Evolutionary conservation across 2,797 vertebrate genomes (phyloP), one percentile per base, ranked within the genome.

Genomic region (Pitangus sulphuratus): DNA sequence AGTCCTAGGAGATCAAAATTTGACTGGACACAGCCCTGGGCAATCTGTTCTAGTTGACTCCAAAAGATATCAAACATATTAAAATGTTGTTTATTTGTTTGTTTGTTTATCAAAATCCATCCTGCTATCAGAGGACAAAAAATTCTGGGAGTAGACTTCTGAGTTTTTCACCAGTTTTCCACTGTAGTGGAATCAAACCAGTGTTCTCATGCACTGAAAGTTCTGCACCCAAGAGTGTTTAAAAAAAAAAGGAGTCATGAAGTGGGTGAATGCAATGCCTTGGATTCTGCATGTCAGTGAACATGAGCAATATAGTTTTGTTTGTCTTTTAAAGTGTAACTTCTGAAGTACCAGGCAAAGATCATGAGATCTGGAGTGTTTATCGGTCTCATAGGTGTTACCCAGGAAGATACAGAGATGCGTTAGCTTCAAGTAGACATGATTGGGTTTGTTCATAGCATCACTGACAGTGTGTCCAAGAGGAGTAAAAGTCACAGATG

Each of bases 341-440:
- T 87, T 80, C 56, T 21, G 28, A 66, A 62, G 17, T 40, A 80
- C 28, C 45, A 53, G 20, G 5, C 69, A 87, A 71, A 87, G 25
- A 48, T 50, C 9, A 53, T 2, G 5, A 68, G 13, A 39, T 50
- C 44, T 71, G 33, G 37, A 64, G 20, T n/a, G 31, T 56, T 93
- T 56, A 56, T 80, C 47, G 37, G 8, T 3, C 2, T 47, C 47
- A 39, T 9, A 50, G 51, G 2, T 53, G 8, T 16, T 84, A 51
- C 3, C 37, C 30, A 45, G n/a, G 45, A 89, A 75, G 40, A 50
- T 35, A 42, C 2, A 64, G 45, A 72, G 13, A 44, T 9, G 19
- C 3, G 19, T 47, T 26, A 70, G 6, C n/a, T 31, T 69, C 54
- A 50, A 0, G 0, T 3, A 83, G 33, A n/a, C 0, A 0, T 54